Percentiles rank a stretch among this genome's conserved stretches.
Evolutionary conservation across 2,888 invertebrate species (phyloP).

Genomic region (Hemithea aestivaria): DNA sequence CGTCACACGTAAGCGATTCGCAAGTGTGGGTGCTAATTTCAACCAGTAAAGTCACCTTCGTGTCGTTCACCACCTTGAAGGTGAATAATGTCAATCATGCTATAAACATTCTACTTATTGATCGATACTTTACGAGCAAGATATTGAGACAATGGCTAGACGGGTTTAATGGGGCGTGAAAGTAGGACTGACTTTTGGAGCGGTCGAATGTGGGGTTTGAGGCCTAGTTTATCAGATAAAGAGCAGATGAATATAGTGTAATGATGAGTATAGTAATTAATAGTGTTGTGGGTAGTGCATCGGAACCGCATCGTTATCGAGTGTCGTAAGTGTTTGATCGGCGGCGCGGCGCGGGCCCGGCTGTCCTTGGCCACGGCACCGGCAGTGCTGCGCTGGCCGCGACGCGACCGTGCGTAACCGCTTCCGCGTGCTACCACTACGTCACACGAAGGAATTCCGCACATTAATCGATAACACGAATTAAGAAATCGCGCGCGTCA

Average conservation of each 20-base stretch:
- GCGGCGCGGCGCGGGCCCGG: constrained; percentile 44
- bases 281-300: constrained; percentile 19
- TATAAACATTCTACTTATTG: constrained; percentile 26
- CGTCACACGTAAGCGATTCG: constrained; percentile 39
- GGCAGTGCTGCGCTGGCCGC: constrained; percentile 33
- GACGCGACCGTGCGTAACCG: constrained; percentile 57
- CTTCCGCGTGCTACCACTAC: constrained; percentile 59
- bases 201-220: neutral
- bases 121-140: constrained; percentile 19
- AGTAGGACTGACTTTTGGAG: constrained; percentile 9
- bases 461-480: constrained; percentile 38
- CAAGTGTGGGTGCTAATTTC: constrained; percentile 51
- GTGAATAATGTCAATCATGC: constrained; percentile 43
- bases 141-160: constrained; percentile 13
- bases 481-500: constrained; percentile 39
- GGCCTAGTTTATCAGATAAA: no score
- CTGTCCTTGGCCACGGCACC: constrained; percentile 59
- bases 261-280: no score
- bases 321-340: constrained; percentile 49
- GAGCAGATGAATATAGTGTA: no score
- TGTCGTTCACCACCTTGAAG: constrained; percentile 44
- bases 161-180: constrained; percentile 12
- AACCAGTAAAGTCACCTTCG: constrained; percentile 53
- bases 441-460: constrained; percentile 28
- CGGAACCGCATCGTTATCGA: constrained; percentile 33